A percentile compares a stretch with the other conserved stretches of the same genome.
These are phyloP conservation scores for Coptodon rendalli DNA, from an alignment of 2,113 vertebrate species.

Conservation along the genomic window DNA sequence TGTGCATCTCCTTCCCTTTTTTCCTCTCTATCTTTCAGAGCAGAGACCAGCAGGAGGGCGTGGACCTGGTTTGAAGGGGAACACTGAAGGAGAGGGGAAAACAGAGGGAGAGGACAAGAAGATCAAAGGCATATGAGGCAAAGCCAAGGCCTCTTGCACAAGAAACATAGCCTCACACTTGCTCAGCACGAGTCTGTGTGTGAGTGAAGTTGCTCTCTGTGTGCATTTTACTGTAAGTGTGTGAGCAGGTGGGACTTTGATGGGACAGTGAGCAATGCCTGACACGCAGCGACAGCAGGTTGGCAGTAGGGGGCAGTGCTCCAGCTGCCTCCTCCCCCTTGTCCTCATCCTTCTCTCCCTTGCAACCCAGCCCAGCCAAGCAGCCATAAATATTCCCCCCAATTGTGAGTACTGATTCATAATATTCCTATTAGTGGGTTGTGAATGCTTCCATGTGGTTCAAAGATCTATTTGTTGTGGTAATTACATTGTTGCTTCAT, in stretches of 20 bases:
- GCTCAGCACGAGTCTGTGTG: constrained; percentile 5
- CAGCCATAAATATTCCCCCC: constrained; percentile 70
- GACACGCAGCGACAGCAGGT: constrained; percentile 70
- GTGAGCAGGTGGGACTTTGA: constrained; percentile 71
- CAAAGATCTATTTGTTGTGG: constrained; percentile 51
- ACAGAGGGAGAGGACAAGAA: background rate
- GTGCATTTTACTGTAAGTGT: constrained; percentile 18
- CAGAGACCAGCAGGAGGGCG: constrained; percentile 57
- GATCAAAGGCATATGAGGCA: background rate
- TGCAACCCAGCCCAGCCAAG: constrained; percentile 39
- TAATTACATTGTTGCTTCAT: constrained; percentile 53
- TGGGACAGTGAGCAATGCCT: constrained; percentile 76
- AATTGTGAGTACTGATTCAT: constrained; percentile 70
- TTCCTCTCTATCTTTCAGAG: constrained; percentile 37
- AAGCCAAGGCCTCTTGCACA: background rate
- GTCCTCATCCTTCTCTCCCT: constrained; percentile 51
- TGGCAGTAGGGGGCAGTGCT: constrained; percentile 70
- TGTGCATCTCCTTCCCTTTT: constrained; percentile 30
- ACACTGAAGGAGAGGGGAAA: background rate
- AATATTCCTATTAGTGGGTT: background rate
- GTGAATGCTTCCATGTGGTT: constrained; percentile 6
- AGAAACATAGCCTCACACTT: constrained; percentile 11
- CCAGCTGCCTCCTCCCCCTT: constrained; percentile 46
- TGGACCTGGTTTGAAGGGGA: constrained; percentile 43
- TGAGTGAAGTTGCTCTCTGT: constrained; percentile 25